A percentile compares a stretch with the other conserved stretches of the same genome.
phyloP scores from a whole-genome alignment of 30 jellyfish, hydroid and myxozoan species.

The Cassiopea andromeda region DNA sequence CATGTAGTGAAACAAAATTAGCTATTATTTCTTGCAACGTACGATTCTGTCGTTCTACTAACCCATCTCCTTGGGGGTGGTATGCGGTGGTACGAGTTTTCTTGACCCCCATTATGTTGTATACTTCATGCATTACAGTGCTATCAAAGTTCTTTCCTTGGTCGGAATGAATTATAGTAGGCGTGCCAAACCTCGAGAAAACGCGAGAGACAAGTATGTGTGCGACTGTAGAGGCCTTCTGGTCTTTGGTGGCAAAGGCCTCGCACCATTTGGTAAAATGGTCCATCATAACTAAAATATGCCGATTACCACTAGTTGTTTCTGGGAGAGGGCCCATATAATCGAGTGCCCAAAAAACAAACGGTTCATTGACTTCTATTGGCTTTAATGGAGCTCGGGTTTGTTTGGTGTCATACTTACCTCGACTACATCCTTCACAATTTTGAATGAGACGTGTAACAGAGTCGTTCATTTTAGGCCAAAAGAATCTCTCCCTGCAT shows the following conservation, averaged over 20 bases:
- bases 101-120: conserved; percentile 4
- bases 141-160: conserved; percentile 33
- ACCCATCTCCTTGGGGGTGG: conserved; percentile 39
- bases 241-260: conserved; percentile 27
- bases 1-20: conserved; percentile 1
- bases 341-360: conserved; percentile 38
- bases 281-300: not conserved
- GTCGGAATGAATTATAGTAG: conserved; percentile 41
- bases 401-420: not conserved
- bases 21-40: conserved; percentile 21
- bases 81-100: conserved; percentile 25
- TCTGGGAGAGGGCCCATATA: conserved; percentile 43
- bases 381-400: conserved; percentile 5
- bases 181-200: conserved; percentile 46
- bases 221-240: conserved; percentile 49
- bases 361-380: conserved; percentile 42
- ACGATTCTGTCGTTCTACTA: conserved; percentile 35
- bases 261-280: conserved; percentile 33
- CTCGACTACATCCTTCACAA: not conserved
- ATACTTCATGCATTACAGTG: conserved; percentile 23
- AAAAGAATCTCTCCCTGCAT: not conserved
- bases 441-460: not conserved
- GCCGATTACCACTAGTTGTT: not conserved
- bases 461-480: too few species aligned
- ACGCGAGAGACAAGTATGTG: conserved; percentile 22